Evolutionary conservation across 2,113 vertebrate genomes (phyloP), one percentile per base, ranked within the genome.

Genomic region (Oreochromis aureus): DNA sequence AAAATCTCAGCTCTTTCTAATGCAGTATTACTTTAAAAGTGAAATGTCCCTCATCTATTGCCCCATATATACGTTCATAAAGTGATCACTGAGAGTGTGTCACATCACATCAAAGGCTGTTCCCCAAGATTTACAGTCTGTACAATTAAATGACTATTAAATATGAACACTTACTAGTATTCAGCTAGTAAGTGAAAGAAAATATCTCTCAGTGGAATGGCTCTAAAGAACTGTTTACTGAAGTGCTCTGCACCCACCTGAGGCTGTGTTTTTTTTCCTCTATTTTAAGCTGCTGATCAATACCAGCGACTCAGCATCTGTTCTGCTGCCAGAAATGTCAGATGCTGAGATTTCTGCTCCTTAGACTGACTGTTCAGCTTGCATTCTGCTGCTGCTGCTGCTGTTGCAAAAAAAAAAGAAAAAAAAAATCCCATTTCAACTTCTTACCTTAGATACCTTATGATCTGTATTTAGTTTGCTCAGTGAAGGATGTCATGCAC

Each of bases 281-380:
- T 27, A 59, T 61, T 80, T 86, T 36, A 82, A 85, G 86, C 36
- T 76, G n/a, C 36, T 88, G 81, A 88, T 92, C 87, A 84, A 89
- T 92, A 89, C 18, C n/a, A 71, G 69, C 56, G 24, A 92, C 76
- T 91, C 76, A 87, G 87, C 83, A 87, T 76, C 41, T 91, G 73
- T 55, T 86, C 30, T 18, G 51, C 41, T 80, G 81, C 81, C 85
- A 81, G 48, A 84, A 24, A 80, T 78, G 82, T 78, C 73, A 87
- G 80, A 41, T 54, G 48, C 73, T 81, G 55, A 81, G 36, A 82
- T 55, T 61, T 85, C 84, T 82, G 55, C 41, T 46, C 63, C 80
- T 89, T 51, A 88, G n/a, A 76, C 53, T 80, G 6, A 10, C 36
- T 69, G 76, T 81, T 81, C 83, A 51, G 58, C 22, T 18, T 76